Base-by-base conservation (phyloP, 2,888 invertebrate genomes). In the Cephus nigrinus region DNA sequence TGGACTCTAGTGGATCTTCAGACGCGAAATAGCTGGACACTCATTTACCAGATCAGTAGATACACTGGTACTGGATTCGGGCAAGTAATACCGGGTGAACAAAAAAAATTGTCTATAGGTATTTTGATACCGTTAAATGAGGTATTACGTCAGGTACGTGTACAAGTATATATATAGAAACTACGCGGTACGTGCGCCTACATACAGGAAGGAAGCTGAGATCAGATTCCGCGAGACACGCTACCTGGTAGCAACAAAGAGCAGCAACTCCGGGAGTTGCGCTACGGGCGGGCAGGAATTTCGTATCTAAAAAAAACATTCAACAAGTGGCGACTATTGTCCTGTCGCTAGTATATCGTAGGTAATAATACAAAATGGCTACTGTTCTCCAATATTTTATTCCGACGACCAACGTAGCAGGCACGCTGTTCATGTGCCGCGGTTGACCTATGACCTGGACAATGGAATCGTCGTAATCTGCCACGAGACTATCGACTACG, bases 381-480 rank as follows among this genome's bases (percentile, higher is more conserved):
- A 34, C 73, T 33, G 73, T 73, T 73, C 35, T 73, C 35, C 15
- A 31, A 30, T 69, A 69, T 69, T 69, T 30, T 32, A 69, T 69
- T 69, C 30, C 69, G 5, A 15, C 69, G 30, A 12, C 69, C 69
- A 31, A 30, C 69, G 69, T 69, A 30, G 69, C 11, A 69, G 69
- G 69, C 69, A 69, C 69, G 75, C 73, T 34, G 55, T 73, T 35
- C 33, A 30, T 78, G 78, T 82, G 68, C 77, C 73, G 73, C 78
- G 77, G 76, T 79, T 78, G 84, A 84, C 83, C 75, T 78, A 77
- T 11, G 69, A 69, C 82, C 35, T 55, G 30, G 77, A 75, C 80
- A 78, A 81, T 84, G 79, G 82, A 82, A 79, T 79, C 81, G 76
- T 75, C 77, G 80, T 80, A 82, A 85, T 83, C 81, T 79, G 82